These are phyloP conservation scores for Callosobruchus maculatus DNA, from an alignment of 2,888 invertebrate species.

Conservation along the genomic window DNA sequence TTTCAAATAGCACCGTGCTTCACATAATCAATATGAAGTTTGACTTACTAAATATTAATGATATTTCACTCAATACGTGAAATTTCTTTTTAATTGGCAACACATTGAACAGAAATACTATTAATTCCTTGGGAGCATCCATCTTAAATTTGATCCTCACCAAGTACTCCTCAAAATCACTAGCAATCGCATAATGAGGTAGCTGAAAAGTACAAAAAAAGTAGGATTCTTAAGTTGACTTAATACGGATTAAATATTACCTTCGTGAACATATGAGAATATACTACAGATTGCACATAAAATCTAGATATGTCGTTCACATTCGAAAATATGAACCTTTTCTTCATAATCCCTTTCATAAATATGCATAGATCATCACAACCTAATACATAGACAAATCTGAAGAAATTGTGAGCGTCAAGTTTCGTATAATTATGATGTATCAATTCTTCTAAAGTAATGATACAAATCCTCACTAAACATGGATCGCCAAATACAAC, in stretches of 20 bases:
- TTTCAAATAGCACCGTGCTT: neutral
- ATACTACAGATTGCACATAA: conserved; percentile 24
- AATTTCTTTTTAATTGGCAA: conserved; percentile 28
- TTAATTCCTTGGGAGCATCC: conserved; percentile 17
- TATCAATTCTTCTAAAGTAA: conserved; percentile 27
- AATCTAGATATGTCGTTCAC: conserved; percentile 28
- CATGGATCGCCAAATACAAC: conserved; percentile 23
- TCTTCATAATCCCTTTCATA: conserved; percentile 24
- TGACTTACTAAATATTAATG: conserved; percentile 25
- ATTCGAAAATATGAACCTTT: conserved; percentile 27
- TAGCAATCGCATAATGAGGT: conserved; percentile 15
- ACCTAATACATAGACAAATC: conserved; percentile 25
- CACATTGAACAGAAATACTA: conserved; percentile 20
- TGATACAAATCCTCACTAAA: conserved; percentile 22
- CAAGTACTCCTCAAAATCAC: conserved; percentile 14
- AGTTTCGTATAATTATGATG: conserved; percentile 27
- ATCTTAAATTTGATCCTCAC: conserved; percentile 14
- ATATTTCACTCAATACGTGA: conserved; percentile 25
- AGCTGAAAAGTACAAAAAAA: conserved; percentile 8
- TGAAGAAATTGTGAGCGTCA: conserved; percentile 22
- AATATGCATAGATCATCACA: conserved; percentile 22
- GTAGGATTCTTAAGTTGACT: neutral
- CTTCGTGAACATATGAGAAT: conserved; percentile 25
- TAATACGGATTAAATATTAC: conserved; percentile 9
- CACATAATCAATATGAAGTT: too few relatives aligned